Percentiles rank a stretch among this genome's conserved stretches.
These are phyloP conservation scores for Triops longicaudatus DNA, from an alignment of 1,140 invertebrate genomes.

Conservation along the genomic window DNA sequence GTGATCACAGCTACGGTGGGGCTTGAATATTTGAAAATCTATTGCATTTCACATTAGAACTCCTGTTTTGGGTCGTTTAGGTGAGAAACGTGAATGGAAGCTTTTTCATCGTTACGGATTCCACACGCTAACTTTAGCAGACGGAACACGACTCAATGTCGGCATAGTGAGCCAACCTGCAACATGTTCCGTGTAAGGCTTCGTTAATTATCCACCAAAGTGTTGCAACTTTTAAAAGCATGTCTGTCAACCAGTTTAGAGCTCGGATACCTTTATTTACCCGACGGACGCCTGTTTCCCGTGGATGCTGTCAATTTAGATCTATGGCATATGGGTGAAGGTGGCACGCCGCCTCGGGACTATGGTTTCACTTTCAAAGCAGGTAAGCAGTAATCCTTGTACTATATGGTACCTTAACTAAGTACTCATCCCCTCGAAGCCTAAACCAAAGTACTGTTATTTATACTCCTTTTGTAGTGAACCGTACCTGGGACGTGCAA, in stretches of 20 bases:
- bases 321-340: constrained; percentile 56
- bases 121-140: constrained; percentile 56
- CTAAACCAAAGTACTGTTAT: neutral
- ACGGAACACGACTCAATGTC: constrained; percentile 50
- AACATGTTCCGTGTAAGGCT: constrained; percentile 49
- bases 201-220: constrained; percentile 7
- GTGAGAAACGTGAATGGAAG: constrained; percentile 57
- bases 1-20: constrained; percentile 63
- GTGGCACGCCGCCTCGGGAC: constrained; percentile 50
- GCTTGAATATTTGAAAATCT: constrained; percentile 28
- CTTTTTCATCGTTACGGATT: constrained; percentile 60
- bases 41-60: neutral
- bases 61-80: constrained; percentile 36
- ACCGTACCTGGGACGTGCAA: constrained; percentile 39
- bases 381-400: constrained; percentile 39
- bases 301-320: constrained; percentile 52
- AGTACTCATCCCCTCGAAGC: neutral
- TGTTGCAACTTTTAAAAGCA: neutral
- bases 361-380: constrained; percentile 53
- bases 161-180: constrained; percentile 58
- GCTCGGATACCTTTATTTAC: constrained; percentile 52
- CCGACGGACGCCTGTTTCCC: constrained; percentile 46
- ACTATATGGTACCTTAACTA: neutral
- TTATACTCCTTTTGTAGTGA: neutral
- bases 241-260: constrained; percentile 46